Conservation (phyloP, 2,888 invertebrate genomes). For the Plebejus anna region DNA sequence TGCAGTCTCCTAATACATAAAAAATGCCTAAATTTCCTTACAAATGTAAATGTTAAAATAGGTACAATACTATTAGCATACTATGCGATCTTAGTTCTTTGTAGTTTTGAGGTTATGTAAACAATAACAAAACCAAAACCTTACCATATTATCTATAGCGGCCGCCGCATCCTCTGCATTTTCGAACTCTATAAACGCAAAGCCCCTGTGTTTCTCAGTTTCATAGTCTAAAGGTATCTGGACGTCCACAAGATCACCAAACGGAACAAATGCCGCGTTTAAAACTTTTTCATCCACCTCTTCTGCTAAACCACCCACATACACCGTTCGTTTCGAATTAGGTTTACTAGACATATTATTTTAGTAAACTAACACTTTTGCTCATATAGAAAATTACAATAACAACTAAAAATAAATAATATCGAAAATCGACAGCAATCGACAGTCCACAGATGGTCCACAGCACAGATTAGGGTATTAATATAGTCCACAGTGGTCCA, state of each 20-base stretch:
- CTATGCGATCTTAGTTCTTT: neutral
- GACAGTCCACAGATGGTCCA: neutral
- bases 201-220: conserved; percentile 97
- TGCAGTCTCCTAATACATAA: neutral
- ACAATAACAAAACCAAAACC: conserved; percentile 32
- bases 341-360: conserved; percentile 69
- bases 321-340: conserved; percentile 89
- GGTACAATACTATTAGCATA: neutral
- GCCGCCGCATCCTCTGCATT: conserved; percentile 98
- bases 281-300: conserved; percentile 98
- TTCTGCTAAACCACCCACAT: conserved; percentile 93
- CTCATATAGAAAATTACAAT: neutral
- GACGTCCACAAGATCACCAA: conserved; percentile 98
- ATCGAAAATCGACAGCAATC: neutral
- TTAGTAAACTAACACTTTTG: conserved; percentile 13
- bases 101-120: conserved; percentile 11
- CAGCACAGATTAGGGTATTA: too few relatives aligned
- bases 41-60: neutral
- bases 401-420: neutral
- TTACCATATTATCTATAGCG: conserved; percentile 99
- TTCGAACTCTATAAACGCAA: conserved; percentile 99
- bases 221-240: conserved; percentile 99
- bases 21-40: neutral
- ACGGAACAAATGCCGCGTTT: conserved; percentile 98
- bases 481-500: too few relatives aligned